Conservation (phyloP, 1,140 invertebrate species). For the Habropoda laboriosa region DNA sequence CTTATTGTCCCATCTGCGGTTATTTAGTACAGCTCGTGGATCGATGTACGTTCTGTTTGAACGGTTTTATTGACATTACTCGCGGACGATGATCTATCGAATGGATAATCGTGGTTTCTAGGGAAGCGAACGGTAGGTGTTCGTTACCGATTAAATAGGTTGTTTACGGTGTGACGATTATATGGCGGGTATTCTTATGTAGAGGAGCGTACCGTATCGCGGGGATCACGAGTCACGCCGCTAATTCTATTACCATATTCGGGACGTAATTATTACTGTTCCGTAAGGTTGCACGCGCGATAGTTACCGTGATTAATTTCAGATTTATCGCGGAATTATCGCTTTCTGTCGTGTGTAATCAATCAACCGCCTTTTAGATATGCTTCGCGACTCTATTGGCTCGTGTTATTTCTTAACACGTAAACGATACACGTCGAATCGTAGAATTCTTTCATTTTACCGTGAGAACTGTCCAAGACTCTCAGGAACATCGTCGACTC, state of each 20-base stretch:
- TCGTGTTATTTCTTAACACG: background rate
- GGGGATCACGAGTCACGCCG: slow-evolving; percentile 25
- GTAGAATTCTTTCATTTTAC: too few relatives aligned
- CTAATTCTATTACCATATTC: slow-evolving; percentile 54
- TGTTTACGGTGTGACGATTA: background rate
- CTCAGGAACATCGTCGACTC: too few relatives aligned
- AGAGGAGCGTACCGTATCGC: background rate
- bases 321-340: slow-evolving; percentile 63
- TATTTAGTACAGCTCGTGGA: background rate
- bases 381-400: slow-evolving; percentile 26
- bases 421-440: slow-evolving; percentile 13
- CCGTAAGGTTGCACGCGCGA: slow-evolving; percentile 37
- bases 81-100: too few relatives aligned
- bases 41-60: background rate
- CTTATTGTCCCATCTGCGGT: background rate
- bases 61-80: background rate
- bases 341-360: slow-evolving; percentile 47
- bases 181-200: background rate
- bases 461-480: too few relatives aligned
- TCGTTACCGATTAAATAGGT: background rate
- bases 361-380: slow-evolving; percentile 44
- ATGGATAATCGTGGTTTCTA: background rate
- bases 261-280: slow-evolving; percentile 52
- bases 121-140: background rate
- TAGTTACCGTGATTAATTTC: slow-evolving; percentile 56